A percentile compares a stretch with the other conserved stretches of the same genome.
Evolutionary conservation across 2,888 invertebrate genomes (phyloP).

Genomic region (Drosophila melanocephala): DNA sequence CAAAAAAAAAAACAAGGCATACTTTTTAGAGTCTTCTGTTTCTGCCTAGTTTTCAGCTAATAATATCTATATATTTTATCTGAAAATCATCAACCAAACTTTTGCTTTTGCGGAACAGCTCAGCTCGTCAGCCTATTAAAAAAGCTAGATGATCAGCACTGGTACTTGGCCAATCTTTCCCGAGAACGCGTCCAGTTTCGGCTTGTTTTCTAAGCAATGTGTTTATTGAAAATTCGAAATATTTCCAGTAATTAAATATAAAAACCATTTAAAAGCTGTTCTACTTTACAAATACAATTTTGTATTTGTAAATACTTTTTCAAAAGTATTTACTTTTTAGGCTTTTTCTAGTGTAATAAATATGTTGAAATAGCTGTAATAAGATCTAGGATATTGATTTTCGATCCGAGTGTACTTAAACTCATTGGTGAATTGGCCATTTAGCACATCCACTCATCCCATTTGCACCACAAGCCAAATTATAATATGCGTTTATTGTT

Average conservation of each 20-base stretch:
- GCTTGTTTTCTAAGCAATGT: neutral
- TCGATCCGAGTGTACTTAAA: conserved; percentile 15
- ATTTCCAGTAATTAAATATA: neutral
- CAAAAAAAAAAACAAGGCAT: neutral
- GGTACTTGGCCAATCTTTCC: neutral
- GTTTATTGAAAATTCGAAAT: neutral
- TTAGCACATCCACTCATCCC: conserved; percentile 16
- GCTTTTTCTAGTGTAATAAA: neutral
- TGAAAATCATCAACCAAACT: neutral
- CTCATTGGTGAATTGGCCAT: conserved; percentile 48
- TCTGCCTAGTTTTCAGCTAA: neutral
- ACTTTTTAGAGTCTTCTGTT: neutral
- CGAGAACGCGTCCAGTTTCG: neutral
- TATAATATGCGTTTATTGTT: conserved; percentile 44
- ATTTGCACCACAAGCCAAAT: conserved; percentile 25
- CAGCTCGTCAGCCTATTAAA: neutral
- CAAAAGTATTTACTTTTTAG: neutral
- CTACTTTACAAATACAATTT: neutral
- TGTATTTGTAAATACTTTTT: fast-evolving
- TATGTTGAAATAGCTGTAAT: neutral
- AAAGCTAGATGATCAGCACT: neutral
- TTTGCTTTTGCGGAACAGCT: neutral
- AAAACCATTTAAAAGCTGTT: neutral
- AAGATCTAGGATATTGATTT: neutral
- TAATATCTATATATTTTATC: neutral